phyloP scores from a whole-genome alignment of 2,888 invertebrate species.

The Pherbina coryleti region DNA sequence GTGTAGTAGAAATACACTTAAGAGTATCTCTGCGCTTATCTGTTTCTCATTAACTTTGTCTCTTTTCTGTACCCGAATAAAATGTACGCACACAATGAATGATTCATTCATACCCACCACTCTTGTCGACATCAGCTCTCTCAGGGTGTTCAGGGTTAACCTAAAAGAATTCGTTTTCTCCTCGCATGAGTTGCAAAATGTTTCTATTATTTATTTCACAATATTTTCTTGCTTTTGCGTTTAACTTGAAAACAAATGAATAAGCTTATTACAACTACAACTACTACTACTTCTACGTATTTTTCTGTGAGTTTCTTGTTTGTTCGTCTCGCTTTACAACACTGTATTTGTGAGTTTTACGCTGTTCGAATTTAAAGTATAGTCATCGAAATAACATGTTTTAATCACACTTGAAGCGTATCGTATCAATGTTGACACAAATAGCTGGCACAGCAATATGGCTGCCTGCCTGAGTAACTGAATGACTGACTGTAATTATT shows the following conservation, averaged over 20 bases:
- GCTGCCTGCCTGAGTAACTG: not conserved
- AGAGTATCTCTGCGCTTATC: not conserved
- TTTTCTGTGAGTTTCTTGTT: conserved; percentile 37
- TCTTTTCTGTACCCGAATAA: not conserved
- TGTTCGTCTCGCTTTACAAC: conserved; percentile 12
- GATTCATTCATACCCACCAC: not conserved
- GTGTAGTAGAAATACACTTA: not conserved
- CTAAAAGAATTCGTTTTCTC: not conserved
- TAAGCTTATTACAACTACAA: too few relatives aligned
- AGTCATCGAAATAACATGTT: conserved; percentile 11
- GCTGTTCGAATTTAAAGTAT: not conserved
- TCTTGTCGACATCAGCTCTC: not conserved
- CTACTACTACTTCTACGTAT: not conserved
- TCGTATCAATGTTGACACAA: conserved; percentile 21
- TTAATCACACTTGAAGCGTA: conserved; percentile 23
- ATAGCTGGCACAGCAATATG: conserved; percentile 12
- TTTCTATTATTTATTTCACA: conserved; percentile 5
- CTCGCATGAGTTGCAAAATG: conserved; percentile 18
- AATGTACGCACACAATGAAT: not conserved
- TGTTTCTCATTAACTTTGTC: not conserved
- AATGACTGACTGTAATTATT: not conserved
- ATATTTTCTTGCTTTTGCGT: not conserved
- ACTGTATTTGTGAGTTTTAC: not conserved
- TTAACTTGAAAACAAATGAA: conserved; percentile 2
- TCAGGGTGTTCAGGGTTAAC: not conserved